Conservation (phyloP, 2,888 invertebrate species). For the Drosophila anceps region DNA sequence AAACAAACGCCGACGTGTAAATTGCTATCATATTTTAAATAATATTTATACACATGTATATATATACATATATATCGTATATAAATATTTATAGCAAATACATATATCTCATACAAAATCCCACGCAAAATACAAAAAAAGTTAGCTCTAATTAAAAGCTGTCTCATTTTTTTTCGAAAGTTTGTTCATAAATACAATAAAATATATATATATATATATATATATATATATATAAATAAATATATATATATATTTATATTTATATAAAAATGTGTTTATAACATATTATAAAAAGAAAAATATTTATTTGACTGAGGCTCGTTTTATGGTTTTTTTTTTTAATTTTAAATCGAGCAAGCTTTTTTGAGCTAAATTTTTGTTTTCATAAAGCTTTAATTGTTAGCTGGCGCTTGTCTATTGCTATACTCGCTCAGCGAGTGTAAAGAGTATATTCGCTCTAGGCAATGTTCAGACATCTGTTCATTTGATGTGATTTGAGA, state of each 20-base stretch:
- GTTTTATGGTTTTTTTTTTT: conserved; percentile 32
- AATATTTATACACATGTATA: conserved; percentile 1
- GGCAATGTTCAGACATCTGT: not conserved
- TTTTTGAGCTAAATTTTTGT: not conserved
- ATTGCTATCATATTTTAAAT: conserved; percentile 59
- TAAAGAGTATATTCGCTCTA: not conserved
- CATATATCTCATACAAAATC: conserved; percentile 8
- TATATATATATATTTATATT: conserved; percentile 12
- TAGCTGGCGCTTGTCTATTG: conserved; percentile 52
- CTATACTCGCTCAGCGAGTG: not conserved
- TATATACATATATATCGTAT: conserved; percentile 28
- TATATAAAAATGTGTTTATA: not conserved
- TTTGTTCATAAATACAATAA: conserved; percentile 29
- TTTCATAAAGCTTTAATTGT: conserved; percentile 51
- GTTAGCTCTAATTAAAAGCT: conserved; percentile 73
- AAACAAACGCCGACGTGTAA: conserved; percentile 78
- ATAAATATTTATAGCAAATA: conserved; percentile 3
- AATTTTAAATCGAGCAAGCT: conserved; percentile 12
- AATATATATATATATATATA: conserved; percentile 12
- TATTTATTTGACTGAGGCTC: conserved; percentile 27
- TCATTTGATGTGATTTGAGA: too few relatives aligned
- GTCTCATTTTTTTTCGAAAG: conserved; percentile 48
- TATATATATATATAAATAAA: conserved; percentile 11
- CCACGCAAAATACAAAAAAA: conserved; percentile 32
- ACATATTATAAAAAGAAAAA: conserved; percentile 26